Base-by-base conservation (phyloP, 2,888 invertebrate genomes). In the Tinea trinotella region DNA sequence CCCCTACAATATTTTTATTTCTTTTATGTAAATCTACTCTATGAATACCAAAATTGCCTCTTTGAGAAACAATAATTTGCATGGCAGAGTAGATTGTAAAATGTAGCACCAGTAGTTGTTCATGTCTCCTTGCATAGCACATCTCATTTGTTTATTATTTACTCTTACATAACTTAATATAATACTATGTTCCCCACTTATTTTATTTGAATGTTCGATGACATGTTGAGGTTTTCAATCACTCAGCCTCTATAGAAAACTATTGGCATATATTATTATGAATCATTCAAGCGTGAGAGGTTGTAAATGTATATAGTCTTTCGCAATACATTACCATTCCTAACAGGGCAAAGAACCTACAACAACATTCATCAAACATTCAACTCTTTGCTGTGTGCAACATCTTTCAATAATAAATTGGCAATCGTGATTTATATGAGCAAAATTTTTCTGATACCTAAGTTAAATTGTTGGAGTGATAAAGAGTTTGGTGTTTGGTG, bases 401-500 rank as follows among this genome's bases (percentile, higher is more conserved):
- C 60, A 57, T 18, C 24, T 20, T 20, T 24, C 24, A 18, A 34
- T n/a, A 53, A 35, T 18, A 9, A 13, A 35, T 52, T 15, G 54
- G 56, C 57, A 56, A 55, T 12, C 46, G 49, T 20, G 9, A 40
- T 36, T 13, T 58, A 18, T 35, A 36, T n/a, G 34, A 36, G 13
- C 40, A 15, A 40, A 40, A 40, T 40, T 40, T 2, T 2, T 15
- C 6, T 40, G 40, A 40, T 12, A 24, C 15, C 30, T 40, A 15
- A 15, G 9, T 34, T 63, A 64, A 66, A 64, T 64, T 63, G 64
- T 66, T 59, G 64, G 40, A 36, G 55, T 53, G 55, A 61, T 68
- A 84, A 86, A 86, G 86, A 86, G 86, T 86, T 86, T 75, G 85
- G 86, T 87, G 85, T 85, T 87, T 86, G 87, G 82, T 90, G 88